A percentile compares a stretch with the other conserved stretches of the same genome.
phyloP scores from a whole-genome alignment of 2,113 vertebrate species.

The Pipa parva region DNA sequence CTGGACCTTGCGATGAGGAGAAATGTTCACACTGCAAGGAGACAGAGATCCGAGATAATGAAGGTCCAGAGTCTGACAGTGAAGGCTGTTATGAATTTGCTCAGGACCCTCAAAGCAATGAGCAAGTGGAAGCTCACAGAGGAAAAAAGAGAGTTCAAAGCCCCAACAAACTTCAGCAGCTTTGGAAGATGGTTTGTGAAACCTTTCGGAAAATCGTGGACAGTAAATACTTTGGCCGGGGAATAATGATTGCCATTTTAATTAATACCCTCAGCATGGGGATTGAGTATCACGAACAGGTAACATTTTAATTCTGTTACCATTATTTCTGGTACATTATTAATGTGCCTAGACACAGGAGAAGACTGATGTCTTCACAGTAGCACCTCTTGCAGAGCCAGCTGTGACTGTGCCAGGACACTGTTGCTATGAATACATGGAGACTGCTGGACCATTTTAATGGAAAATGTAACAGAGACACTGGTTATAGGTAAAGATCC shows the following conservation, averaged over 20 bases:
- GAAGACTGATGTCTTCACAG: no score
- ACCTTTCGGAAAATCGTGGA: constrained; percentile 95
- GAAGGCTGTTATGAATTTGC: constrained; percentile 89
- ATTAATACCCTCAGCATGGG: constrained; percentile 98
- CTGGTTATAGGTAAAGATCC: no score
- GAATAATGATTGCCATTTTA: constrained; percentile 98
- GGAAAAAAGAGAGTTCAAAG: constrained; percentile 56
- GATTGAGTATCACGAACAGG: constrained; percentile 97
- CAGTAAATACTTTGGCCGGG: constrained; percentile 95
- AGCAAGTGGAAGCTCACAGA: constrained; percentile 68
- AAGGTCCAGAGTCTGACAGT: constrained; percentile 80
- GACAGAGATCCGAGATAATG: constrained; percentile 67
- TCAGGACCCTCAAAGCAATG: constrained; percentile 79
- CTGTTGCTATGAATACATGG: no score
- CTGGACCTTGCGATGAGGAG: constrained; percentile 71
- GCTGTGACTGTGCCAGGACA: no score
- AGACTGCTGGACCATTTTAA: no score
- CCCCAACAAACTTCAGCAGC: constrained; percentile 60
- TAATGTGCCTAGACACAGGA: no score
- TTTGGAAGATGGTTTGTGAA: constrained; percentile 87
- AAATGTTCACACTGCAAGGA: constrained; percentile 88
- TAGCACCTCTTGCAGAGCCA: no score
- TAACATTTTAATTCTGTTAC: constrained; percentile 54
- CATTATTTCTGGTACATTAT: no score
- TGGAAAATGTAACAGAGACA: no score